Conservation (phyloP, 1,140 invertebrate genomes). For the Alviniconcha marisindica region DNA sequence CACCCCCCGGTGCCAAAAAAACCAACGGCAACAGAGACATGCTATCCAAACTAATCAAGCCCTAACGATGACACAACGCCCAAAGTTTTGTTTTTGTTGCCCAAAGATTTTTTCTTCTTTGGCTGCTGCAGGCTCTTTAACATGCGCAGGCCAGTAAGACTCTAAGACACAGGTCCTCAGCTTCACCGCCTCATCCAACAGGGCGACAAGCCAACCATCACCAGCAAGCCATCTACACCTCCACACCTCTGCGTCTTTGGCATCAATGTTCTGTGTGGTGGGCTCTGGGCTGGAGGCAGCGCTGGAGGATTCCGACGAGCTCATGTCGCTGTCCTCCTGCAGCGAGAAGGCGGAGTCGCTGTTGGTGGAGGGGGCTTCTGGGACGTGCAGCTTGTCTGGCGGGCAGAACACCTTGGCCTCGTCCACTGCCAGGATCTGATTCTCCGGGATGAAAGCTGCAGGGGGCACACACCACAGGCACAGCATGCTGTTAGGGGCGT, state of each 20-base stretch:
- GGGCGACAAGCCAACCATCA: no score
- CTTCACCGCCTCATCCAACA: no score
- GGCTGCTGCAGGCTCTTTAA: no score
- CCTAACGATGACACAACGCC: no score
- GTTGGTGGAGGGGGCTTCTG: constrained; percentile 74
- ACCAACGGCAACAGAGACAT: no score
- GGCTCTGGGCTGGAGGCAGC: constrained; percentile 60
- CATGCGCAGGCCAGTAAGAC: no score
- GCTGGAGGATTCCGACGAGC: constrained; percentile 66
- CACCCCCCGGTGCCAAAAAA: no score
- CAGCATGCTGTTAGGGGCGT: neutral
- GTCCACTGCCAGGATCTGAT: constrained; percentile 81
- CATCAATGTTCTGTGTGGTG: constrained; percentile 35
- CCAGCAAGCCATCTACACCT: neutral
- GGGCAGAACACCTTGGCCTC: constrained; percentile 85
- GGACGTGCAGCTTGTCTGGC: constrained; percentile 86
- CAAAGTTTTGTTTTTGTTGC: no score
- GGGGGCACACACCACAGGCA: constrained; percentile 61
- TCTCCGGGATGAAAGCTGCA: constrained; percentile 68
- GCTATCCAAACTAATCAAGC: no score
- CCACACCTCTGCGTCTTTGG: constrained; percentile 48
- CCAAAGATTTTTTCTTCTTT: no score
- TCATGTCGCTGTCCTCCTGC: constrained; percentile 69
- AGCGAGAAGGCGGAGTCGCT: constrained; percentile 72
- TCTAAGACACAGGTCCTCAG: no score